Evolutionary conservation across 2,113 vertebrate genomes (phyloP).

Genomic region (Tragelaphus scriptus): DNA sequence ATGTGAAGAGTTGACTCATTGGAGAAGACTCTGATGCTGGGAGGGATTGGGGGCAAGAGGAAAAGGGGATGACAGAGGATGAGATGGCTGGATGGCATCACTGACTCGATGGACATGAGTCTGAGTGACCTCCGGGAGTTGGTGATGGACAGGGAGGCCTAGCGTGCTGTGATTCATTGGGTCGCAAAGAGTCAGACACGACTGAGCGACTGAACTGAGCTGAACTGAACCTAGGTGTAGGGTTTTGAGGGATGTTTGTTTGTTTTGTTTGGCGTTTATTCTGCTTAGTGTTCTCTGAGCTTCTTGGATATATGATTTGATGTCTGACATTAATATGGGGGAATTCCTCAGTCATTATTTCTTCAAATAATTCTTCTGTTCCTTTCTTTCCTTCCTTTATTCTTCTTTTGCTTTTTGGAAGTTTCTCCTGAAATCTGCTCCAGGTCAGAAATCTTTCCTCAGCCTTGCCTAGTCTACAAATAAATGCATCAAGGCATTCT

Average conservation of each 20-base stretch:
- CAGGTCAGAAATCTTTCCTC: neutral
- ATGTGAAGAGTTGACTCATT: too few relatives aligned
- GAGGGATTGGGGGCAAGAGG: too few relatives aligned
- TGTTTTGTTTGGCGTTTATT: neutral
- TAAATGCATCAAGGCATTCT: neutral
- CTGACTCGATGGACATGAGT: accelerated
- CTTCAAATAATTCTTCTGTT: neutral
- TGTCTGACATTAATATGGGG: neutral
- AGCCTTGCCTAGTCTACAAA: neutral
- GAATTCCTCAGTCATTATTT: neutral
- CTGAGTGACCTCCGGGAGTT: accelerated
- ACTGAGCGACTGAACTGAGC: too few relatives aligned
- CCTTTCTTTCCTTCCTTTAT: neutral
- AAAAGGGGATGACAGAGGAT: too few relatives aligned
- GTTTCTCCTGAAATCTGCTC: neutral
- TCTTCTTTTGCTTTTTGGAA: neutral
- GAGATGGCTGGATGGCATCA: too few relatives aligned
- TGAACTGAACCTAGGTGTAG: neutral
- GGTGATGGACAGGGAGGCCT: too few relatives aligned
- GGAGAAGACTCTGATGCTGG: too few relatives aligned
- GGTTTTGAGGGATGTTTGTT: neutral
- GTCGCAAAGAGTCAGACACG: accelerated
- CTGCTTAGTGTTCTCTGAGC: neutral
- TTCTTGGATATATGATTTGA: neutral
- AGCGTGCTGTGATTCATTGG: too few relatives aligned